Conservation (phyloP, 2,797 vertebrate species). For the Cynopterus sphinx region DNA sequence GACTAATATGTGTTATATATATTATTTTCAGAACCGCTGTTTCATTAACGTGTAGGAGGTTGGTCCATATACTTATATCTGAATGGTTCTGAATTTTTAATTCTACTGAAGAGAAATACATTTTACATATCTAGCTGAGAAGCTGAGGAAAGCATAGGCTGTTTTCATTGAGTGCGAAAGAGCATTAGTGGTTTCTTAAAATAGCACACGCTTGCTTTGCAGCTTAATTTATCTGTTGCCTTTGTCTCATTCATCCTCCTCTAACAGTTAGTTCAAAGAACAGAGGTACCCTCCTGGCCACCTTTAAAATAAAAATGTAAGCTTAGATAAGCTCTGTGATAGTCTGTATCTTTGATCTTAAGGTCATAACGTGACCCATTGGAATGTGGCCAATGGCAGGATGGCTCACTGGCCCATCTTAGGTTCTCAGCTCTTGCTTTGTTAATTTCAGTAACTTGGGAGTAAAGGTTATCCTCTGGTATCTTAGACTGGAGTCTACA, state of each 20-base stretch:
- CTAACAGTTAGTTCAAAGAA: not conserved
- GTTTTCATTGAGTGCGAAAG: not conserved
- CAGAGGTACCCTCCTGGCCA: not conserved
- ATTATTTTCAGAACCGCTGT: not conserved
- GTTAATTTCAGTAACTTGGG: slow-evolving; percentile 63
- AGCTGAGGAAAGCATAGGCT: not conserved
- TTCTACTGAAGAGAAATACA: not conserved
- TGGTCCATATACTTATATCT: not conserved
- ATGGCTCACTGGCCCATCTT: slow-evolving; percentile 70
- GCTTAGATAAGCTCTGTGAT: not conserved
- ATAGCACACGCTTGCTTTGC: slow-evolving; percentile 20
- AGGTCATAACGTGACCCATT: slow-evolving; percentile 11
- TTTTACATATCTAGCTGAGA: not conserved
- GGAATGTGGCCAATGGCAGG: not conserved
- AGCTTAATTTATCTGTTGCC: slow-evolving; percentile 41
- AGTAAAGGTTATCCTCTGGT: slow-evolving; percentile 65
- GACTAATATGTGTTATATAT: not conserved
- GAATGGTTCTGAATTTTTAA: not conserved
- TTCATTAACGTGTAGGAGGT: not conserved
- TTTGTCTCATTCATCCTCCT: slow-evolving; percentile 66
- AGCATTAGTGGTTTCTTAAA: not conserved
- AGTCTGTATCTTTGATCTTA: slow-evolving; percentile 51
- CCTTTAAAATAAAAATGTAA: not conserved
- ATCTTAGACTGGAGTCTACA: slow-evolving; percentile 53
- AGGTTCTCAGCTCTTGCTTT: slow-evolving; percentile 52